These are phyloP conservation scores for Lasiommata megera DNA, from an alignment of 2,888 invertebrate species.

Conservation along the genomic window DNA sequence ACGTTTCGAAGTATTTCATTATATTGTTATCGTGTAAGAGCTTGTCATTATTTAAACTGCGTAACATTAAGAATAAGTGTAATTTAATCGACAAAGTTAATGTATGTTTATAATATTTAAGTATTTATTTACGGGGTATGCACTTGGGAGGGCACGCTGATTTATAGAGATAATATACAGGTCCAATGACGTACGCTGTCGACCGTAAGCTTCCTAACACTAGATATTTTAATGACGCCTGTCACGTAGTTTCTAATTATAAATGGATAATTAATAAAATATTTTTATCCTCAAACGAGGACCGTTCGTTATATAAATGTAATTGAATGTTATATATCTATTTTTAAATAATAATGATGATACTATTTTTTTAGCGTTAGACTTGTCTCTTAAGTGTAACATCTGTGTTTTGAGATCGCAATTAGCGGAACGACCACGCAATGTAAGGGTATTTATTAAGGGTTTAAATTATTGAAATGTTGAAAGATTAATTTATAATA, in stretches of 20 bases:
- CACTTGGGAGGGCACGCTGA: conserved; percentile 44
- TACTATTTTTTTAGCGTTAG: conserved; percentile 59
- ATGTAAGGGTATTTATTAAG: conserved; percentile 69
- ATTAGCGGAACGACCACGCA: conserved; percentile 52
- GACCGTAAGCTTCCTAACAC: conserved; percentile 65
- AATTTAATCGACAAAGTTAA: conserved; percentile 71
- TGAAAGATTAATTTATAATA: conserved; percentile 65
- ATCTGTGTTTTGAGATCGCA: conserved; percentile 56
- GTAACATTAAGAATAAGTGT: conserved; percentile 63
- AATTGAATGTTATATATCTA: conserved; percentile 70
- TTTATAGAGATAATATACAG: conserved; percentile 38
- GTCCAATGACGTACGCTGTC: conserved; percentile 53
- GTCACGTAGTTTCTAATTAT: conserved; percentile 73
- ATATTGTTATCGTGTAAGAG: conserved; percentile 55
- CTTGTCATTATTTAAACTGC: conserved; percentile 58
- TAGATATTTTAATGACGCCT: conserved; percentile 55
- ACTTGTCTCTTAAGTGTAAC: conserved; percentile 56
- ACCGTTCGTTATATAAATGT: conserved; percentile 62
- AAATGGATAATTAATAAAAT: conserved; percentile 56
- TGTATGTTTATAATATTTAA: conserved; percentile 65
- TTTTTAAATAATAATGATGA: conserved; percentile 64
- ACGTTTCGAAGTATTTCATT: conserved; percentile 45
- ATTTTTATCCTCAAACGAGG: conserved; percentile 75
- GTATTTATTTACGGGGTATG: conserved; percentile 69
- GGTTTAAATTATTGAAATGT: conserved; percentile 65